phyloP scores from a whole-genome alignment of 2,113 vertebrate genomes.

The Clupea harengus region DNA sequence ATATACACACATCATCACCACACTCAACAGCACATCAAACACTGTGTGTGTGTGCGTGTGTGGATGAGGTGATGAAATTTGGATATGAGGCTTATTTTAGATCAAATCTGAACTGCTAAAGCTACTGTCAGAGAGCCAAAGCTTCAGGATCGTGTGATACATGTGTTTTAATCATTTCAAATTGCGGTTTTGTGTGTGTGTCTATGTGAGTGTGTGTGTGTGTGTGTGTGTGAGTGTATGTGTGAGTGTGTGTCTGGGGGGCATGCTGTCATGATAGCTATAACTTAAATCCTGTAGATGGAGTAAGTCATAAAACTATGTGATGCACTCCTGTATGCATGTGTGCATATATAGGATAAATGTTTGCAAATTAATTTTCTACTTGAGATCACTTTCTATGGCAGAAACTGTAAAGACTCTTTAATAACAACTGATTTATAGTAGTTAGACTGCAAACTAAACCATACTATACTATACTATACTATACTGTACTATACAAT shows the following conservation, averaged over 20 bases:
- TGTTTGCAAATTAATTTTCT: neutral
- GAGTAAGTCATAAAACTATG: neutral
- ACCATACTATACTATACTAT: too few species aligned
- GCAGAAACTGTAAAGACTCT: neutral
- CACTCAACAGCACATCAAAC: slow-evolving; percentile 32
- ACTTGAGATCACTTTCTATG: neutral
- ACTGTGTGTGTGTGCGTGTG: slow-evolving; percentile 11
- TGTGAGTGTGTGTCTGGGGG: neutral
- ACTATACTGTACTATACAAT: too few species aligned
- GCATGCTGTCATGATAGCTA: neutral
- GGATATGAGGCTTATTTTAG: neutral
- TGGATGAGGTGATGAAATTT: neutral
- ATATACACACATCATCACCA: slow-evolving; percentile 26
- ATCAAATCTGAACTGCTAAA: neutral
- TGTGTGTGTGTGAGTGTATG: neutral
- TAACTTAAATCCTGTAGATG: too few species aligned
- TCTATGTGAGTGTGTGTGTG: neutral
- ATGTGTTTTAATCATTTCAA: neutral
- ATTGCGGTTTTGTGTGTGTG: neutral
- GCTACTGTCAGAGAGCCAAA: neutral
- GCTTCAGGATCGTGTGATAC: neutral
- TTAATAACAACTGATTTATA: too few species aligned
- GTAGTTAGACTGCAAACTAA: too few species aligned
- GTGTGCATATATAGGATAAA: neutral
- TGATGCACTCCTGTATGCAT: neutral